These are phyloP conservation scores for Meloidogyne exigua DNA, from an alignment of 1,140 invertebrate species.

Conservation along the genomic window DNA sequence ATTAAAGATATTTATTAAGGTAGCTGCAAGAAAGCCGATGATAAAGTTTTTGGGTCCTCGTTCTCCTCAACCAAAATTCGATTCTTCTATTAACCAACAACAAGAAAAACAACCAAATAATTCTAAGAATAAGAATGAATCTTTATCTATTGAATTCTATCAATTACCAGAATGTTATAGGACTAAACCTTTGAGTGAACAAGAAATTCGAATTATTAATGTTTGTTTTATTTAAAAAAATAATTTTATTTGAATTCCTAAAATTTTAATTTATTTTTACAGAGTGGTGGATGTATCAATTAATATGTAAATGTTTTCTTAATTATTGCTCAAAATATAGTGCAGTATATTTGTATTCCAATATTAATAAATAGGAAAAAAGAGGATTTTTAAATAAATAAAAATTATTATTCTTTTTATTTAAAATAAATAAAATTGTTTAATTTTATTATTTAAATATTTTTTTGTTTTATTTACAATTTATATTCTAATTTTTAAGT, in stretches of 20 bases:
- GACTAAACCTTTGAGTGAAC: constrained; percentile 47
- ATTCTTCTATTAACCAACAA: constrained; percentile 23
- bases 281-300: constrained; percentile 8
- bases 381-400: too few relatives aligned
- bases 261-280: constrained; percentile 1
- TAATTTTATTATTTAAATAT: not conserved
- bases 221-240: constrained; percentile 24
- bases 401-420: constrained; percentile 2
- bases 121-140: not conserved
- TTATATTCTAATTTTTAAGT: not conserved
- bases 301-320: constrained; percentile 15
- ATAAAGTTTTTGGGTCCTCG: constrained; percentile 54
- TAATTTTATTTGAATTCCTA: too few relatives aligned
- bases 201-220: constrained; percentile 58
- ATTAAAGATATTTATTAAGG: too few relatives aligned
- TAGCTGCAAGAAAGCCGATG: constrained; percentile 37
- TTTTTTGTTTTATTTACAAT: not conserved
- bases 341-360: not conserved
- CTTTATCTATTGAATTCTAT: constrained; percentile 37
- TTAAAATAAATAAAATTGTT: not conserved
- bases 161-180: constrained; percentile 50
- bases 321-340: constrained; percentile 9
- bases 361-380: not conserved
- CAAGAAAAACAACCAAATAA: not conserved
- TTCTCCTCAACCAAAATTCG: constrained; percentile 34